Evolutionary conservation across 2,113 vertebrate genomes (phyloP).

Genomic region (Mesocricetus auratus): DNA sequence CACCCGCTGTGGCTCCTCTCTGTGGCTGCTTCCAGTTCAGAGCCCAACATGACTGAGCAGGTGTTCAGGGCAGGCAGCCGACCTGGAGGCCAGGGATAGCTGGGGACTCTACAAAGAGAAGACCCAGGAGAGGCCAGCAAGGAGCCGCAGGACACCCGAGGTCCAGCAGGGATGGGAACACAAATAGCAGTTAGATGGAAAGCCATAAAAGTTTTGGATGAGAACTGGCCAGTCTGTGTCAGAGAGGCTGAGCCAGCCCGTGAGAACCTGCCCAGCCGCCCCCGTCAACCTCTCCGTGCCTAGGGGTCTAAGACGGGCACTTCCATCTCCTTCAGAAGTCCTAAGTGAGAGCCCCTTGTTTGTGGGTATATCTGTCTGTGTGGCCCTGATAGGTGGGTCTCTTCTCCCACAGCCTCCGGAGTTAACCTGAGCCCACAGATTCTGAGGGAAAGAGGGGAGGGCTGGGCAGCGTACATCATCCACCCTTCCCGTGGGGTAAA

Average conservation of each 20-base stretch:
- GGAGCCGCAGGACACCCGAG: no score
- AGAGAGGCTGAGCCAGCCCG: accelerated
- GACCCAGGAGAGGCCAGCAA: background rate
- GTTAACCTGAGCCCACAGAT: background rate
- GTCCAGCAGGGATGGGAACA: background rate
- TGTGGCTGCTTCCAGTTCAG: background rate
- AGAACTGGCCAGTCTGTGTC: accelerated
- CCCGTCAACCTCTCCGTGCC: background rate
- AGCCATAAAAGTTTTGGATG: background rate
- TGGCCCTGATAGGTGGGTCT: background rate
- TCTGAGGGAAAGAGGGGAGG: background rate
- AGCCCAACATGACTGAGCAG: background rate
- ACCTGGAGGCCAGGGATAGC: background rate
- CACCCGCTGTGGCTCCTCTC: background rate
- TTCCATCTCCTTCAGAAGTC: background rate
- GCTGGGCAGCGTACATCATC: accelerated
- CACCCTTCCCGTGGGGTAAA: slow-evolving; percentile 51
- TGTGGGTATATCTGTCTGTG: background rate
- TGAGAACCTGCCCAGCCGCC: background rate
- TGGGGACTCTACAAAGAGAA: background rate
- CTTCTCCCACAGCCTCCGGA: background rate
- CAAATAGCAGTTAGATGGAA: accelerated
- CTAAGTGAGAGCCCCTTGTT: background rate
- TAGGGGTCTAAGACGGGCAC: accelerated
- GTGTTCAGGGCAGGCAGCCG: background rate